These are phyloP conservation scores for Varroa destructor DNA, from an alignment of 1,140 invertebrate genomes.

Conservation along the genomic window DNA sequence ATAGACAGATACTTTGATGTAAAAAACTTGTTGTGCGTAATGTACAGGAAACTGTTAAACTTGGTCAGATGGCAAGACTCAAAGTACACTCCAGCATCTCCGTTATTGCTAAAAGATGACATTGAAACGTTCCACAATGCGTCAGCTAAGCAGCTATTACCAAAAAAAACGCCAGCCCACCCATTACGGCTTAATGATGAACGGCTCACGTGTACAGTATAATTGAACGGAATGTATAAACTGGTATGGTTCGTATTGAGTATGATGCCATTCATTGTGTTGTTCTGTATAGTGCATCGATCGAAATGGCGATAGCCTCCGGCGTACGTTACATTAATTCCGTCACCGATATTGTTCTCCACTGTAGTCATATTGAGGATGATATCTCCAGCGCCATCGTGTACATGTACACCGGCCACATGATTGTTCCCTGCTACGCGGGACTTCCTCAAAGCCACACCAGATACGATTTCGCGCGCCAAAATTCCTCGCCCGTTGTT, in stretches of 20 bases:
- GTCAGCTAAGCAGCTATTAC: conserved; percentile 48
- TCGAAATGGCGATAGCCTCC: conserved; percentile 81
- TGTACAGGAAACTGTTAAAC: conserved; percentile 47
- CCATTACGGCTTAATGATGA: conserved; percentile 68
- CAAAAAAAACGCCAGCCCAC: conserved; percentile 63
- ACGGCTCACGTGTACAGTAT: conserved; percentile 53
- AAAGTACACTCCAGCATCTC: conserved; percentile 59
- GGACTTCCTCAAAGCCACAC: conserved; percentile 61
- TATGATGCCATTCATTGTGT: conserved; percentile 66
- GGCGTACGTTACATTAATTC: conserved; percentile 62
- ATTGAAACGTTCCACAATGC: conserved; percentile 61
- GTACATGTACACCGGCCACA: conserved; percentile 69
- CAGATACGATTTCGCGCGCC: conserved; percentile 66
- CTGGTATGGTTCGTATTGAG: conserved; percentile 76
- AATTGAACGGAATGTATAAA: conserved; percentile 53
- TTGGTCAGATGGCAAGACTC: conserved; percentile 56
- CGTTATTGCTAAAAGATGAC: conserved; percentile 63
- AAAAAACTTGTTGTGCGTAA: conserved; percentile 67
- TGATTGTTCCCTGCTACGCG: conserved; percentile 73
- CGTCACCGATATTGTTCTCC: conserved; percentile 67
- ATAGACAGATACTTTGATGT: conserved; percentile 61
- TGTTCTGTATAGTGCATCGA: conserved; percentile 53
- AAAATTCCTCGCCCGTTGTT: conserved; percentile 85
- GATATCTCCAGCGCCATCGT: conserved; percentile 71
- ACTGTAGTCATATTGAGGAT: conserved; percentile 80